A percentile compares a stretch with the other conserved stretches of the same genome.
phyloP scores from a whole-genome alignment of 2,888 invertebrate genomes.

The Blera fallax region DNA sequence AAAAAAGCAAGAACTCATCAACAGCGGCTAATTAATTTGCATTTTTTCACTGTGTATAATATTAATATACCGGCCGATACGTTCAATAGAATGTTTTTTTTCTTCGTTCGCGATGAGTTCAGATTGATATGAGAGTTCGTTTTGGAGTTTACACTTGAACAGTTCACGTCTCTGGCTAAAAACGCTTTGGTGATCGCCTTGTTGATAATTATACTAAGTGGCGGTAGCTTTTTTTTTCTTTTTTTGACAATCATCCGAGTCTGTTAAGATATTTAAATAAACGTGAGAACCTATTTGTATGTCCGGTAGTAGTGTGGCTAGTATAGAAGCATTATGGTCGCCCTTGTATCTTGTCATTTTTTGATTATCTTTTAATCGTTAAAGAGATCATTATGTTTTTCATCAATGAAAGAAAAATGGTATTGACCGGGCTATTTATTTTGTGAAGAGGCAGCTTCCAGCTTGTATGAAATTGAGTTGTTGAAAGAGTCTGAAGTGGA shows the following conservation, averaged over 20 bases:
- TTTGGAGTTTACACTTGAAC: not conserved
- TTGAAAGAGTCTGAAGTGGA: not conserved
- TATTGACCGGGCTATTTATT: not conserved
- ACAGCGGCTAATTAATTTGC: conserved; percentile 34
- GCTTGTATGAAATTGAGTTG: not conserved
- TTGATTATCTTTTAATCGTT: not conserved
- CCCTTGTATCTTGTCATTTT: not conserved
- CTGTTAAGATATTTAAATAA: conserved; percentile 19
- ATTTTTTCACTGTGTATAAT: conserved; percentile 11
- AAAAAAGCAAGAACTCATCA: not conserved
- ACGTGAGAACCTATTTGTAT: conserved; percentile 18
- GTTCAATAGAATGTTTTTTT: conserved; percentile 9
- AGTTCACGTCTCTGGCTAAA: not conserved
- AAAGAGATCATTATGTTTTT: not conserved
- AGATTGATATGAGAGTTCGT: conserved; percentile 1
- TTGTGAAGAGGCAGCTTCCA: not conserved
- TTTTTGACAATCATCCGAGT: not conserved
- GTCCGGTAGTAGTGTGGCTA: conserved; percentile 8
- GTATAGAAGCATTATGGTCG: not conserved
- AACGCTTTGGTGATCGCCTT: not conserved
- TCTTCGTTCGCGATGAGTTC: conserved; percentile 1
- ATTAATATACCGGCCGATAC: conserved; percentile 23
- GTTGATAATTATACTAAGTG: not conserved
- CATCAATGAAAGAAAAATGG: conserved; percentile 20
- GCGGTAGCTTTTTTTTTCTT: not conserved